Evolutionary conservation across 92 coral and sea anemone species (phyloP), one percentile per base, ranked within the genome.

Genomic region (Epizoanthus ramosus): DNA sequence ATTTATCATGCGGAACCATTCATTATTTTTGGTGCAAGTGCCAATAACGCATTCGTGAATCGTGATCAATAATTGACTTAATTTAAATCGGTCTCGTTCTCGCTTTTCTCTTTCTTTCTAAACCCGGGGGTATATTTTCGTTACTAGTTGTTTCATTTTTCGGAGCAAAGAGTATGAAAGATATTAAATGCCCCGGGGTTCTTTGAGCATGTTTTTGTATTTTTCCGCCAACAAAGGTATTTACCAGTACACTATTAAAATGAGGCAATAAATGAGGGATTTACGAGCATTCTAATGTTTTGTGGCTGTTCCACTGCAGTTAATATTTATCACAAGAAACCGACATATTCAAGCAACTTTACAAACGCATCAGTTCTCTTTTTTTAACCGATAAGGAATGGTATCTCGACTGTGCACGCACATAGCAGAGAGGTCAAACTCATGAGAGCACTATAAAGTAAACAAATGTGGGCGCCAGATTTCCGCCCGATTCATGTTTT

Each of bases 111-210:
- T 74, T 43, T 18, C 18, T 39, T 22, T 21, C 15, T 50, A 13
- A 24, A 22, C 35, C 63, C 35, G 17, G 57, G 64, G 19, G 59
- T n/a, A 12, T 17, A 14, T 25, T 56, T 7, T 53, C 22, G 16
- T 56, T 24, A 74, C n/a, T 47, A 63, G 79, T 28, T 74, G 63
- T 74, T 74, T 74, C 33, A 65, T 15, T 56, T 70, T 69, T 25
- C 18, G 3, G 47, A 45, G 31, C 22, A 21, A 14, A n/a, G 8
- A 21, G 43, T 17, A 71, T 43, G 75, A 71, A 4, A 71, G 75
- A 71, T 45, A n/a, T n/a, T n/a, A n/a, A 9, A 21, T 3, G 24
- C 79, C 79, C 45, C 23, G 24, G 65, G 79, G 45, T 39, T 25
- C 16, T 33, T 8, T 23, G 23, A 23, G 5, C 79, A 31, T 73